These are phyloP conservation scores for Chiloscyllium punctatum DNA, from an alignment of 2,797 vertebrate genomes.

Conservation along the genomic window DNA sequence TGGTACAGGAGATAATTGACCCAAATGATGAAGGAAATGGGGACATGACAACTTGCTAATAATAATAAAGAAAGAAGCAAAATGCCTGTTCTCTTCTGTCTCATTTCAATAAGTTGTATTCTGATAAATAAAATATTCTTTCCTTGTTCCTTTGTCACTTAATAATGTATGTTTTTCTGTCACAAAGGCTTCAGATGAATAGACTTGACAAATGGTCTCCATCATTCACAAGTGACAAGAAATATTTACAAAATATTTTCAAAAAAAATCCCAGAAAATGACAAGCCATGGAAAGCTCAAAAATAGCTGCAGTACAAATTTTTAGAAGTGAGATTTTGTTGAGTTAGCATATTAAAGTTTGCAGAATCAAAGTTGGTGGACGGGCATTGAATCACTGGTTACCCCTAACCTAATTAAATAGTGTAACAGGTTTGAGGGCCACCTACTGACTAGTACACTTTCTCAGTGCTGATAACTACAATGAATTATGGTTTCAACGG, in stretches of 20 bases:
- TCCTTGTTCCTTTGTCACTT: not conserved
- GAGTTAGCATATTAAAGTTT: not conserved
- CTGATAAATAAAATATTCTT: not conserved
- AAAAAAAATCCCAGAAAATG: not conserved
- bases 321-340: not conserved
- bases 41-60: not conserved
- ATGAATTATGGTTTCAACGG: not conserved
- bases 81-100: not conserved
- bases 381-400: not conserved
- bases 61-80: not conserved
- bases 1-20: not conserved
- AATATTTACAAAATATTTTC: not conserved
- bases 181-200: not conserved
- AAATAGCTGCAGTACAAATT: not conserved
- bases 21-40: not conserved
- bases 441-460: too few species aligned
- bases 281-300: not conserved
- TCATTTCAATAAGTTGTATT: not conserved
- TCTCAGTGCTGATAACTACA: too few species aligned
- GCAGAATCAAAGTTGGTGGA: not conserved
- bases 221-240: not conserved
- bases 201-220: not conserved
- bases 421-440: not conserved
- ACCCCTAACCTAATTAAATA: not conserved
- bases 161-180: not conserved